Evolutionary conservation across 30 jellyfish, hydroid and myxozoan genomes (phyloP).

Genomic region (Pseudorhiza aurosa): DNA sequence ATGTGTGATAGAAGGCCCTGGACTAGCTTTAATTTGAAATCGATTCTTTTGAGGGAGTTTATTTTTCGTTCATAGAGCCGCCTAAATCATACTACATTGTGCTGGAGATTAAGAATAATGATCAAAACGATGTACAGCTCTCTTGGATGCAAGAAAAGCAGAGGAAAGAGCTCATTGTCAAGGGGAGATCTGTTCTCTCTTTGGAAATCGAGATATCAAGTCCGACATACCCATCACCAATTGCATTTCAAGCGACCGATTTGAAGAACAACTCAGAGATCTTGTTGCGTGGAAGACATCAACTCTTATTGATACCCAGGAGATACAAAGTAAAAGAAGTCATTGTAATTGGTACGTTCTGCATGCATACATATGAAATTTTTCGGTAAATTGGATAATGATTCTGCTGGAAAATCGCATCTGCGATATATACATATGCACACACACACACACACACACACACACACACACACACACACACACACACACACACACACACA

Average conservation of each 20-base stretch:
- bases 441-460: no score
- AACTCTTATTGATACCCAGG: slow-evolving; percentile 9
- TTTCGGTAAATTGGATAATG: no score
- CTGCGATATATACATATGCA: no score
- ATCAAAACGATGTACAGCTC: background rate
- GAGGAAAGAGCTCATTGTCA: background rate
- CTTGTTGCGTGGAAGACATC: background rate
- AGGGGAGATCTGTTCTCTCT: background rate
- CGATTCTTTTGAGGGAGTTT: no score
- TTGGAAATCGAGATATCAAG: background rate
- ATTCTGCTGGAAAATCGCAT: no score
- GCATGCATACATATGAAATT: no score
- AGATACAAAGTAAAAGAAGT: background rate
- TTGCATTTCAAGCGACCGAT: background rate
- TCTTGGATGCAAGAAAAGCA: background rate
- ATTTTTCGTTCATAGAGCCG: background rate
- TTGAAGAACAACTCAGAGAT: background rate
- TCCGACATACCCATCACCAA: background rate
- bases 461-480: no score
- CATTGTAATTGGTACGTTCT: background rate
- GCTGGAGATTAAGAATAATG: slow-evolving; percentile 1
- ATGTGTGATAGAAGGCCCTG: no score
- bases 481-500: no score
- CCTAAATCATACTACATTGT: background rate
- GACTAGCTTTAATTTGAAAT: no score